Evolutionary conservation across 2,888 invertebrate genomes (phyloP).

Genomic region (Parasteatoda lunata): DNA sequence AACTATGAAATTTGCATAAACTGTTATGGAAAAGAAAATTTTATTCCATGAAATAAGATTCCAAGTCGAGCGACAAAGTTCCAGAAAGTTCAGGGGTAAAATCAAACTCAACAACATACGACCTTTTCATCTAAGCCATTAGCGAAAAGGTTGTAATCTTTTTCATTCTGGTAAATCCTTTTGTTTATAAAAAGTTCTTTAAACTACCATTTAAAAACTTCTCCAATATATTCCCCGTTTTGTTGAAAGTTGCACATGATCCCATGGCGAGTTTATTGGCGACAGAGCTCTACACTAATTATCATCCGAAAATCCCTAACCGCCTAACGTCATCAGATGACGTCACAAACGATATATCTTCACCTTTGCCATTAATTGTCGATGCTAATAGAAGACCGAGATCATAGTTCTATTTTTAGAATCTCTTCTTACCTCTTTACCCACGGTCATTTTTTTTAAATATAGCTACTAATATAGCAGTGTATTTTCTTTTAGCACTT

Average conservation of each 20-base stretch:
- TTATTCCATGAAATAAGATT: no score
- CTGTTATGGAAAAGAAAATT: no score
- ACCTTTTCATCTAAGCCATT: no score
- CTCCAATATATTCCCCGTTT: not conserved
- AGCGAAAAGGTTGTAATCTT: no score
- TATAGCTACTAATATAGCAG: not conserved
- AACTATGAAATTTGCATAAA: no score
- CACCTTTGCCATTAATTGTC: conserved; percentile 59
- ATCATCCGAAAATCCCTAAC: conserved; percentile 16
- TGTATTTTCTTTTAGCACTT: no score
- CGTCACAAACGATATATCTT: conserved; percentile 44
- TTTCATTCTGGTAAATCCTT: no score
- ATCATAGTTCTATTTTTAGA: conserved; percentile 39
- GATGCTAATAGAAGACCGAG: conserved; percentile 49
- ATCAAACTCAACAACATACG: no score
- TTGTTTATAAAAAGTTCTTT: no score
- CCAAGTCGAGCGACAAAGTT: no score
- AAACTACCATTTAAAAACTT: not conserved
- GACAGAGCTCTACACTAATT: conserved; percentile 18
- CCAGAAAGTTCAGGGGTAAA: no score
- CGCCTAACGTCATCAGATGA: conserved; percentile 28
- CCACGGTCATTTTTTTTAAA: not conserved
- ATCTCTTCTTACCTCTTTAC: conserved; percentile 7
- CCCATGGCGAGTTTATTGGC: not conserved
- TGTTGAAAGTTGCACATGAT: not conserved